A percentile compares a stretch with the other conserved stretches of the same genome.
These are phyloP conservation scores for Drosophila bocqueti DNA, from an alignment of 1,140 invertebrate species.

Conservation along the genomic window DNA sequence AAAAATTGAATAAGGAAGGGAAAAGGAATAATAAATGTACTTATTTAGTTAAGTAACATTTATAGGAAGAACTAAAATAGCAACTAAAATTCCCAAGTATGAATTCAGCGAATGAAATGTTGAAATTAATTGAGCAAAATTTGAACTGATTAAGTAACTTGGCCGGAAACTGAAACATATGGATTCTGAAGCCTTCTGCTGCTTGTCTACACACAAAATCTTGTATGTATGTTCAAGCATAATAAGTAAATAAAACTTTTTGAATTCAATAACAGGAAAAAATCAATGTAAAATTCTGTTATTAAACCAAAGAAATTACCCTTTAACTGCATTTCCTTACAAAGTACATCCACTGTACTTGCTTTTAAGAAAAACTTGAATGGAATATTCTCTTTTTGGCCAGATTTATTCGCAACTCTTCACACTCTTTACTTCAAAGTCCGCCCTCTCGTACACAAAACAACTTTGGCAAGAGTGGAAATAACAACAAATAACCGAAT, in stretches of 20 bases:
- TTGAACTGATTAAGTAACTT: not conserved
- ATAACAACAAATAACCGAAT: constrained; percentile 18
- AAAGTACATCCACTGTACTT: not conserved
- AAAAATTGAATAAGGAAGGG: not conserved
- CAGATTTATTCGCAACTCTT: not conserved
- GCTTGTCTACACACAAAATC: not conserved
- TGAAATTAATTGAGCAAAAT: not conserved
- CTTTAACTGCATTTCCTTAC: too few relatives aligned
- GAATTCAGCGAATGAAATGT: not conserved
- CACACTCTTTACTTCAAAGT: constrained; percentile 4
- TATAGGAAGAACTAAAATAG: not conserved
- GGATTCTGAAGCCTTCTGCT: too few relatives aligned
- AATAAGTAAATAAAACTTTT: not conserved
- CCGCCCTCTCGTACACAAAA: constrained; percentile 1
- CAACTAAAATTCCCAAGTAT: not conserved
- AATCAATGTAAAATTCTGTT: not conserved
- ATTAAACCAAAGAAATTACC: not conserved
- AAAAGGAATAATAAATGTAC: not conserved
- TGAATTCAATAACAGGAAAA: not conserved
- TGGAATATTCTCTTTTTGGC: not conserved
- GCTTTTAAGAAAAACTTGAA: not conserved
- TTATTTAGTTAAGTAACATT: not conserved
- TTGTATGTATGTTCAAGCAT: not conserved
- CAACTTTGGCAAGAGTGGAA: constrained; percentile 21
- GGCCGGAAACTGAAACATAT: not conserved